These are phyloP conservation scores for Oligia latruncula DNA, from an alignment of 2,888 invertebrate genomes.

Conservation along the genomic window DNA sequence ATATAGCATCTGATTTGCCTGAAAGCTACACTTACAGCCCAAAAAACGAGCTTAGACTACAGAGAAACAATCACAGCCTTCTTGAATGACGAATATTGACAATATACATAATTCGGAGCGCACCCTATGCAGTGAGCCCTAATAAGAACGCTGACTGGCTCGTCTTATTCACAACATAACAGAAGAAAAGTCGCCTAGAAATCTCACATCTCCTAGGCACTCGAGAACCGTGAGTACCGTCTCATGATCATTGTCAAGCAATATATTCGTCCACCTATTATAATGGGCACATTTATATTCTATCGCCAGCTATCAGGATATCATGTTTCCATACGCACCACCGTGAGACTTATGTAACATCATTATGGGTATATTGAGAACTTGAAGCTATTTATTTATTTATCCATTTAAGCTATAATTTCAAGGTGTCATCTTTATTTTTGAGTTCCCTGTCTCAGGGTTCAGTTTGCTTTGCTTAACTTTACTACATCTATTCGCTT, in stretches of 20 bases:
- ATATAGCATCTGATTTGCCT: no score
- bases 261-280: conserved; percentile 55
- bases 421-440: conserved; percentile 46
- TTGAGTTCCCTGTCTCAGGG: conserved; percentile 4
- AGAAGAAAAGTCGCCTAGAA: conserved; percentile 11
- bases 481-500: background rate
- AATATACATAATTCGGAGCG: background rate
- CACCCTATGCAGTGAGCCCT: background rate
- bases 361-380: conserved; percentile 14
- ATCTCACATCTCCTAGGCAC: background rate
- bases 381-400: background rate
- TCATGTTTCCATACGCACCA: conserved; percentile 44
- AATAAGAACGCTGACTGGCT: no score
- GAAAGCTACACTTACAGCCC: background rate
- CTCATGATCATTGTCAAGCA: conserved; percentile 57
- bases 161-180: background rate
- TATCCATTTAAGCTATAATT: conserved; percentile 21
- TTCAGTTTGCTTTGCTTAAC: background rate
- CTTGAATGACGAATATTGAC: background rate
- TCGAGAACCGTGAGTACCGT: conserved; percentile 35
- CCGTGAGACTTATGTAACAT: conserved; percentile 40
- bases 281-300: conserved; percentile 65
- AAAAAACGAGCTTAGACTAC: background rate
- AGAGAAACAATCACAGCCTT: background rate
- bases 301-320: conserved; percentile 34